Percentiles rank a stretch among this genome's conserved stretches.
Evolutionary conservation across 2,113 vertebrate genomes (phyloP).

Genomic region (Alosa alosa): DNA sequence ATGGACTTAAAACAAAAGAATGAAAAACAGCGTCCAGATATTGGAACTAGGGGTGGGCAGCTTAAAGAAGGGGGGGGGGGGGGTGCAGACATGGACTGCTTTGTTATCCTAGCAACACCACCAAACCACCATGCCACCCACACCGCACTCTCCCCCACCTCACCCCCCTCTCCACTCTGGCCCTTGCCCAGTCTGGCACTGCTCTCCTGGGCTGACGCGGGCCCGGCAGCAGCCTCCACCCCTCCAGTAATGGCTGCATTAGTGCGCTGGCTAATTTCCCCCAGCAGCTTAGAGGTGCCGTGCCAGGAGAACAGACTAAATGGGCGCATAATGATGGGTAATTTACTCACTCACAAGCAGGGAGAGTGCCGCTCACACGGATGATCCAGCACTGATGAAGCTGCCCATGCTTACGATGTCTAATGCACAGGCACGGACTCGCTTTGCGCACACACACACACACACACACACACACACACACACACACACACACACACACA

Average conservation of each 20-base stretch:
- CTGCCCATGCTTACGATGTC: background rate
- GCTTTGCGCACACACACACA: background rate
- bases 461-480: background rate
- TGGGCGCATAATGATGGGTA: background rate
- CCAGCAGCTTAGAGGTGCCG: background rate
- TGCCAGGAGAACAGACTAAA: background rate
- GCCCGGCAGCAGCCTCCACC: conserved; percentile 1
- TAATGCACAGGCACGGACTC: background rate
- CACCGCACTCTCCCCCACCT: background rate
- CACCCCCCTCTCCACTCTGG: background rate
- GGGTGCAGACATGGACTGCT: conserved; percentile 42
- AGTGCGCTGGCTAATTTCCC: background rate
- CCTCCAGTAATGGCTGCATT: background rate
- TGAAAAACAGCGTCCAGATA: conserved; percentile 54
- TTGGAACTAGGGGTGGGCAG: background rate
- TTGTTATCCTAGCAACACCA: conserved; percentile 19
- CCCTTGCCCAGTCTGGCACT: background rate
- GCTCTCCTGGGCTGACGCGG: background rate
- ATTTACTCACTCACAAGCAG: background rate
- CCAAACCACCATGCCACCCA: conserved; percentile 22
- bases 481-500: background rate
- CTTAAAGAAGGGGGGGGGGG: conserved; percentile 28
- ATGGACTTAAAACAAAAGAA: conserved; percentile 61
- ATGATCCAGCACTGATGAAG: background rate
- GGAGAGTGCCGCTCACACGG: background rate